Evolutionary conservation across 1,140 invertebrate genomes (phyloP), one percentile per base, ranked within the genome.

Genomic region (Drosophila tani): DNA sequence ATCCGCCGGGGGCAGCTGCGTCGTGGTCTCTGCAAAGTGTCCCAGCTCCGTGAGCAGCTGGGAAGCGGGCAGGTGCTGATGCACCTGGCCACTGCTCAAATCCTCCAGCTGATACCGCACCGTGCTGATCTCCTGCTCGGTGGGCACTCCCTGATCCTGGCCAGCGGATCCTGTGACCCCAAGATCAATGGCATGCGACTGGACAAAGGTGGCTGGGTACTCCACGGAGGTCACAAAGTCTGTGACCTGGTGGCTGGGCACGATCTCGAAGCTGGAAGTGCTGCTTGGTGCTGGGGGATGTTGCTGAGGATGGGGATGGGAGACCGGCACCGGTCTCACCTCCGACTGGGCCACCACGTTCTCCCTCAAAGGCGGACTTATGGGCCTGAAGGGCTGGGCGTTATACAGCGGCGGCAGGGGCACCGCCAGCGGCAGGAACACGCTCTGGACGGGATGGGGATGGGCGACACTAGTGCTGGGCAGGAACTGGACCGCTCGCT

Each of bases 171-270:
- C 0, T 9, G 45, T 49, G 6, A 38, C 9, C 0, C 78, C 84
- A 17, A 92, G 38, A 69, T 96, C 95, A 41, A 95, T 94, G 29
- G 95, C 77, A 60, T 95, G 95, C 38, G 95, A 95, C 74, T 95
- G 94, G 50, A 95, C 94, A 53, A 95, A 92, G 45, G 94, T 94
- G 15, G 95, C 93, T 9, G 95, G 95, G 92, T 96, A 95, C 75
- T 96, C 95, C 68, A 96, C 93, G 17, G 94, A 94, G 43, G 95
- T 95, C 14, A 95, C 93, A 82, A 94, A 95, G 78, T 95, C 95
- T 15, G 93, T 94, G 35, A 95, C 60, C 50, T 94, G 94, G 58
- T 95, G 93, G 90, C 95, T 95, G 71, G 94, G 94, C 47, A 94
- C 92, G 38, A 95, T 93, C 75, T 95, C 93, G 51, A 95, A 87